Base-by-base conservation (phyloP, 2,888 invertebrate genomes). In the Meteorus cinctellus region DNA sequence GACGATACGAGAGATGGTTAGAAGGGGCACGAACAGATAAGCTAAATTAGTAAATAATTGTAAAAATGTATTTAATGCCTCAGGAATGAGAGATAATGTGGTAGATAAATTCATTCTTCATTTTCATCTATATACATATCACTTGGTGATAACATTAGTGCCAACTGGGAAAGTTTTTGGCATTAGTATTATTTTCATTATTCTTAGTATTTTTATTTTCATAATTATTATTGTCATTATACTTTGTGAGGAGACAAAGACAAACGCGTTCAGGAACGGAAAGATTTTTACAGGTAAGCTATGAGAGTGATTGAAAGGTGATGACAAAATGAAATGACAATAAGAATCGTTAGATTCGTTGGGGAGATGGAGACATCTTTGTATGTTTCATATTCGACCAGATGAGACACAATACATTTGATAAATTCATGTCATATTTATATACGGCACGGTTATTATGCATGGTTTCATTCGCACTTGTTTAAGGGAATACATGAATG, bases 251-350 rank as follows among this genome's bases (percentile, higher is more conserved):
- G 66, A 45, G 45, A 34, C 27, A 48, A 51, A 51, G 29, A 29
- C 45, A 24, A n/a, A 31, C 16, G 16, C 27, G 5, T 16, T 14
- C 14, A 12, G 8, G 12, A 8, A 48, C 2, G 19, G 4, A 48
- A 45, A 29, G 1, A n/a, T 48, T 16, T 2, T 2, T 4, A n/a
- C 59, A 71, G 71, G 71, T 71, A 71, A 71, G 71, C 59, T 63
- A 63, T 34, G 27, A 62, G 59, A 72, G 16, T 34, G 51, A 60
- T 69, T 48, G 55, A 73, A 16, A 74, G 41, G 10, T 19, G 60
- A 66, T 48, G 24, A 4, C 1, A 24, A 10, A 55, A 36, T 41
- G 60, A 67, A 10, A 60, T 24, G 24, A 55, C 48, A 31, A 59
- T n/a, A 12, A 63, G 19, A 67, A 71, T 36, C 1, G 19, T n/a